Evolutionary conservation across 1,140 invertebrate genomes (phyloP), one percentile per base, ranked within the genome.

Genomic region (Ruditapes philippinarum): DNA sequence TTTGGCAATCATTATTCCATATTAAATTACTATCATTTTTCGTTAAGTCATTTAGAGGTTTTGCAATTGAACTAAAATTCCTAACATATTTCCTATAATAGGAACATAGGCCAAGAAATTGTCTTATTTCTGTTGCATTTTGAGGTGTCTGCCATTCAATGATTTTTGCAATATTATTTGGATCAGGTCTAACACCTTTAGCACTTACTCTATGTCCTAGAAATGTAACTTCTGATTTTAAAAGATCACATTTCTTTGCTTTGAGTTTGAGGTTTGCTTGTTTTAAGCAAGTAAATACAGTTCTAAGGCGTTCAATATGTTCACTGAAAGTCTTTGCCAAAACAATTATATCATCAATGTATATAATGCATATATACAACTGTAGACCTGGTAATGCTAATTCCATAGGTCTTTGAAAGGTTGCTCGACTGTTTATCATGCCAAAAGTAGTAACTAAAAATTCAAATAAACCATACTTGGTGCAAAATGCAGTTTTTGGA

Each of bases 391-490:
- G 4, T 65, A 54, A 25, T n/a, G 40, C 76, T 51, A 79, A 12
- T 54, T 79, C 49, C 89, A 93, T 91, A 11, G 90, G n/a, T 17
- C 89, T 36, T 22, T 19, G 49, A 38, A 91, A 91, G 4, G 84
- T 65, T 22, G 90, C 89, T n/a, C 73, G 49, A 12, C 88, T 68
- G 38, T 88, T 90, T 11, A 90, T 86, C 28, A 94, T 19, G 9
- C 93, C 93, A 86, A 93, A 94, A 22, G 92, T 92, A 88, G 91
- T 89, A 0, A 45, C 40, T 9, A 33, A 36, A 62, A 91, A 93
- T 54, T 91, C 36, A 65, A 80, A 91, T 4, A 82, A 40, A 3
- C 91, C 91, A 7, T 74, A 9, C 4, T 74, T 68, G 9, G 87
- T 92, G 38, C 38, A 70, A 81, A 94, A 92, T 36, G 90, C 83